phyloP scores from a whole-genome alignment of 2,797 vertebrate genomes.

The Steatocranus sp. region DNA sequence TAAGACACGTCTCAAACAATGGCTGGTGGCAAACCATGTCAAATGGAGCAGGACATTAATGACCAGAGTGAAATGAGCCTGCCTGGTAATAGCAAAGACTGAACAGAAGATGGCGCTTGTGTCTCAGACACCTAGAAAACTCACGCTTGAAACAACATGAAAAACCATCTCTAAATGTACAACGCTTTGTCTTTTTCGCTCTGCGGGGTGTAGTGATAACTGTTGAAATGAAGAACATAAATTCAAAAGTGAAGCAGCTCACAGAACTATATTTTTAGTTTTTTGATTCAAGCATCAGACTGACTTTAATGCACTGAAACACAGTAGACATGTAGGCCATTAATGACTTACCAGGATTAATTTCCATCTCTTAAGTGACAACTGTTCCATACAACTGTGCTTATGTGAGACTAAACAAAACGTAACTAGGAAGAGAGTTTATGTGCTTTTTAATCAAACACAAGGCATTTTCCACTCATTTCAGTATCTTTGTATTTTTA shows the following conservation, averaged over 20 bases:
- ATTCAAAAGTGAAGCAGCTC: not conserved
- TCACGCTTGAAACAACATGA: rapidly evolving
- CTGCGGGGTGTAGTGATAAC: not conserved
- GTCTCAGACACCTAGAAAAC: not conserved
- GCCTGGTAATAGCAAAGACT: not conserved
- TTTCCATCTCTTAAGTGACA: not conserved
- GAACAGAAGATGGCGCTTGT: slow-evolving; percentile 63
- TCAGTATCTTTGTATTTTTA: not conserved
- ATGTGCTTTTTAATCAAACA: not conserved
- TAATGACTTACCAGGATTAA: not conserved
- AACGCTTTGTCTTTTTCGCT: not conserved
- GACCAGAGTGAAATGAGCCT: not conserved
- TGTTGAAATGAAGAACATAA: not conserved
- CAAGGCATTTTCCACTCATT: not conserved
- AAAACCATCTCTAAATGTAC: not conserved
- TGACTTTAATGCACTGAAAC: not conserved
- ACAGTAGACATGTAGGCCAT: not conserved
- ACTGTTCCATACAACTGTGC: not conserved
- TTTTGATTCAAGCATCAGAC: not conserved
- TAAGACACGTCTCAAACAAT: not conserved
- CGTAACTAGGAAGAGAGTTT: not conserved
- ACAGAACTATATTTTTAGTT: not conserved
- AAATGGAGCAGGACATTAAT: not conserved
- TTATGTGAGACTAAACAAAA: not conserved
- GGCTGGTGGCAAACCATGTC: not conserved